These are phyloP conservation scores for Aphelinus atriplicis DNA, from an alignment of 1,140 invertebrate genomes.

Conservation along the genomic window DNA sequence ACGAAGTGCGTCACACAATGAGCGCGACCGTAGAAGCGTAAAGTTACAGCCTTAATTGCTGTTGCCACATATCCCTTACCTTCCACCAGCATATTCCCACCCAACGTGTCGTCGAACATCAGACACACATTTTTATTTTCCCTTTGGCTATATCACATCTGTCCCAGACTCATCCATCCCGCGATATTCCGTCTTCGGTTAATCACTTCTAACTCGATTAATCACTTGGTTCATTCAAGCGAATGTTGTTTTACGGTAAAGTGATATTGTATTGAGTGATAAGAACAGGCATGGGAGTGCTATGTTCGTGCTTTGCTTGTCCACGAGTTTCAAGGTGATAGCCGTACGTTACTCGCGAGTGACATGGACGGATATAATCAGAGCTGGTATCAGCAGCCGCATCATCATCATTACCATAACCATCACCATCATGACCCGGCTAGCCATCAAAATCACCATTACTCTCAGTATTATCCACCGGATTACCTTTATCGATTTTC, in stretches of 20 bases:
- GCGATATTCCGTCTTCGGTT: neutral
- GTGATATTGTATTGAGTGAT: slow-evolving; percentile 22
- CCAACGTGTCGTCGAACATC: too few species aligned
- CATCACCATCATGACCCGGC: slow-evolving; percentile 50
- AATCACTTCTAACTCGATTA: too few species aligned
- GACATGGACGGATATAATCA: slow-evolving; percentile 65
- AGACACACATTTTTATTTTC: too few species aligned
- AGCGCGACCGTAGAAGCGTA: slow-evolving; percentile 25
- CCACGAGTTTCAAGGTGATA: slow-evolving; percentile 41
- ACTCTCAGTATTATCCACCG: slow-evolving; percentile 58
- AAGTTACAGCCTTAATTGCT: slow-evolving; percentile 31
- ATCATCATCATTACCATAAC: slow-evolving; percentile 52
- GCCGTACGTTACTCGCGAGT: slow-evolving; percentile 43
- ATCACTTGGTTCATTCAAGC: neutral
- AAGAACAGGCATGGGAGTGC: slow-evolving; percentile 46
- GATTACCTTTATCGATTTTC: slow-evolving; percentile 65
- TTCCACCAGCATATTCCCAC: too few species aligned
- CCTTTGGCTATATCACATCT: too few species aligned
- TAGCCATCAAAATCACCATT: slow-evolving; percentile 55
- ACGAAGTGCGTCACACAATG: slow-evolving; percentile 14
- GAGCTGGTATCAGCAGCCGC: slow-evolving; percentile 61
- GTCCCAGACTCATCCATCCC: neutral
- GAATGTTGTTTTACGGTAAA: slow-evolving; percentile 1
- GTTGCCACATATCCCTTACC: too few species aligned
- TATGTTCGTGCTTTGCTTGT: slow-evolving; percentile 44